A percentile compares a stretch with the other conserved stretches of the same genome.
These are phyloP conservation scores for Drosophila littoralis DNA, from an alignment of 1,140 invertebrate species.

Conservation along the genomic window DNA sequence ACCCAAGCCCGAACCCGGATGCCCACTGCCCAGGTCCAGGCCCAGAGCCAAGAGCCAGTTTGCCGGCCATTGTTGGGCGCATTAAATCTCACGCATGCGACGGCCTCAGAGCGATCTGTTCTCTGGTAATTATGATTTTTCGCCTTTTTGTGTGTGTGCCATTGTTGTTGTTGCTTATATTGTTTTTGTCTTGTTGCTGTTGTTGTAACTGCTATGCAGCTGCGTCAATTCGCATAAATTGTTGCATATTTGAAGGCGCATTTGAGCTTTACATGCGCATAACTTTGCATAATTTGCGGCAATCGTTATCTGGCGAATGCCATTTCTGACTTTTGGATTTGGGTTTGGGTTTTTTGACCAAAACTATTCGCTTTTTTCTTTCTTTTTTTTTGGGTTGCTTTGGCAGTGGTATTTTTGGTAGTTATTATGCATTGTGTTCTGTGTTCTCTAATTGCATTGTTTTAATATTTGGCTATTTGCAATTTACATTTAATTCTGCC, in stretches of 20 bases:
- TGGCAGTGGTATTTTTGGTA: conserved; percentile 30
- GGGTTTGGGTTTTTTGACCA: conserved; percentile 19
- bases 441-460: conserved; percentile 69
- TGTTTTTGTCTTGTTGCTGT: neutral
- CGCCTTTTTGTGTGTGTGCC: conserved; percentile 50
- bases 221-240: conserved; percentile 74
- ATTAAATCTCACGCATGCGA: conserved; percentile 40
- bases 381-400: neutral
- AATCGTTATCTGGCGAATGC: conserved; percentile 43
- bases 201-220: conserved; percentile 45
- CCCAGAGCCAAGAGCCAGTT: conserved; percentile 17
- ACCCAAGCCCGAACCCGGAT: neutral
- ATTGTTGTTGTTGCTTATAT: conserved; percentile 1
- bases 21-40: neutral
- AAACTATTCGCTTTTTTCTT: neutral
- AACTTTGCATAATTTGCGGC: conserved; percentile 74
- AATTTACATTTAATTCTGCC: conserved; percentile 58
- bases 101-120: conserved; percentile 38
- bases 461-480: conserved; percentile 33
- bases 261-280: conserved; percentile 56
- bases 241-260: conserved; percentile 69
- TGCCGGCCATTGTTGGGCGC: conserved; percentile 29
- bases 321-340: conserved; percentile 30
- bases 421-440: conserved; percentile 18
- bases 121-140: conserved; percentile 70